Base-by-base conservation (phyloP, 2,888 invertebrate genomes). In the Helobdella robusta region DNA sequence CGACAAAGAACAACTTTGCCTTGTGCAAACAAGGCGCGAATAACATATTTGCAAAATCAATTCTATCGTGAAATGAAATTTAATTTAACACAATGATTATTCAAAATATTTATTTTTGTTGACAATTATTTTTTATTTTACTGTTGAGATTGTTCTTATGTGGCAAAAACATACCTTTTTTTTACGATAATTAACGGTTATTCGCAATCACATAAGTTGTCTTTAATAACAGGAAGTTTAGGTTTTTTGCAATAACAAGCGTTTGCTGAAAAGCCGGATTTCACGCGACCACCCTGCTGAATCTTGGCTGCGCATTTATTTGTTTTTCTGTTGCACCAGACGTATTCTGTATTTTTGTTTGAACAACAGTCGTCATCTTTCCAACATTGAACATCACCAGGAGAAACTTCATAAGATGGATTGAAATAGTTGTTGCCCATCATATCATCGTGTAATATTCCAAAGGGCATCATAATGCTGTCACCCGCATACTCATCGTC, bases 221-320 rank as follows among this genome's bases (percentile, higher is more conserved):
- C 3, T 20, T 35, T 11, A 2, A 62, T 25, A 28, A 32, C 20
- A 1, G 62, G 50, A 1, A 40, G 1, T 8, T 32, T 46, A 25
- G 46, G 46, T 6, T n/a, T 2, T 35, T 30, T 62, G 62, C 62
- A 62, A 30, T 62, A 62, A 28, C 62, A 62, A n/a, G 62, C 62
- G 11, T 44, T 23, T 20, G 28, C 30, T 48, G 62, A 50, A 62
- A 50, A 62, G 30, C 50, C 62, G 18, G 25, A 18, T 6, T 6
- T 20, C 8, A 62, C 50, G 18, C n/a, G n/a, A n/a, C 50, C 62
- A 15, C 44, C 44, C 2, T 62, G 32, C 25, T 25, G 44, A 23
- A 62, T 50, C 32, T 62, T 62, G 18, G 62, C 62, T 2, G 32
- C 48, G 46, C 62, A 62, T 2, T 28, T n/a, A 3, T 28, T 62